phyloP scores from a whole-genome alignment of 1,140 invertebrate species.

The Leptinotarsa defecta region DNA sequence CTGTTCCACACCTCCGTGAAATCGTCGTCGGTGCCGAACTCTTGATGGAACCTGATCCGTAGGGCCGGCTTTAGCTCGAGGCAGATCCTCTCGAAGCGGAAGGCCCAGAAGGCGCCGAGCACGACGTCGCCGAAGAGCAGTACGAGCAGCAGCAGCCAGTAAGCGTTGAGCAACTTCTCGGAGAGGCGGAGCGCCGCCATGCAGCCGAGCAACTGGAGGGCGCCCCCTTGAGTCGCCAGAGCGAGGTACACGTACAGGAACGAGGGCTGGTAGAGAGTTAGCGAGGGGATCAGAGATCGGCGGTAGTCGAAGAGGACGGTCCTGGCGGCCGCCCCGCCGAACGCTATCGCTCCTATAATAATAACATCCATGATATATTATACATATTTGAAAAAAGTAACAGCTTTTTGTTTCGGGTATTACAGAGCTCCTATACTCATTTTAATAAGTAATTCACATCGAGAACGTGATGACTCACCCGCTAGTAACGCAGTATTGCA shows the following conservation, averaged over 20 bases:
- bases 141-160: constrained; percentile 80
- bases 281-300: constrained; percentile 70
- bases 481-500: constrained; percentile 85
- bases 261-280: constrained; percentile 77
- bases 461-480: constrained; percentile 53
- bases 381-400: too few species aligned
- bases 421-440: too few species aligned
- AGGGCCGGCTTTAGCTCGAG: constrained; percentile 70
- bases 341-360: constrained; percentile 66
- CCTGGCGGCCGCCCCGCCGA: constrained; percentile 75
- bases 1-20: constrained; percentile 80
- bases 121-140: constrained; percentile 82
- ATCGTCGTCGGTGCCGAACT: constrained; percentile 73
- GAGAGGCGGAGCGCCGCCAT: constrained; percentile 79
- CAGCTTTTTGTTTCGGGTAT: too few species aligned
- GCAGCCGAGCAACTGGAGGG: constrained; percentile 77
- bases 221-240: constrained; percentile 70
- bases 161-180: constrained; percentile 79
- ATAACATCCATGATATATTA: too few species aligned
- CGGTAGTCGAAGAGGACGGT: constrained; percentile 70
- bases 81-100: constrained; percentile 74
- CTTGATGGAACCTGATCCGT: constrained; percentile 58
- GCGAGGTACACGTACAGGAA: constrained; percentile 85
- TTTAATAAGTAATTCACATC: too few species aligned
- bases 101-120: constrained; percentile 85